These are phyloP conservation scores for Leptinotarsa rubiginosa DNA, from an alignment of 2,888 invertebrate genomes.

Conservation along the genomic window DNA sequence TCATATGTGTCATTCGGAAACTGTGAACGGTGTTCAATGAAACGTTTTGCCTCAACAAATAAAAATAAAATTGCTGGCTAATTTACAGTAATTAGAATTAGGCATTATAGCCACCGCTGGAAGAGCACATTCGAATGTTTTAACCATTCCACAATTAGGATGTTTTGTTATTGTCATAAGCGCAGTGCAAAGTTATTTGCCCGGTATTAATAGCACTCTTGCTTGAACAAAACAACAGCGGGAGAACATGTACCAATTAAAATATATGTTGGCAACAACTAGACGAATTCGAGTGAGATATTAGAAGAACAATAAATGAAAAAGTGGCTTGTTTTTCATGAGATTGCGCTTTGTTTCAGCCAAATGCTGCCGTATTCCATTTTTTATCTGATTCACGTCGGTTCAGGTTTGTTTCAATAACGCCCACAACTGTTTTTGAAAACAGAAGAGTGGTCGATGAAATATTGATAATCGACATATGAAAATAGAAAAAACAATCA, in stretches of 20 bases:
- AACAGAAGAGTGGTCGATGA: neutral
- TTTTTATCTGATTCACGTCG: neutral
- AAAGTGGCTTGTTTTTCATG: neutral
- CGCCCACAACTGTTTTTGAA: neutral
- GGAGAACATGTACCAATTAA: neutral
- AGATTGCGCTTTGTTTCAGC: neutral
- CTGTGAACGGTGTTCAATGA: no score
- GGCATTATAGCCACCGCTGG: slow-evolving; percentile 28
- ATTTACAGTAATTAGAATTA: neutral
- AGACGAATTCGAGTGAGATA: slow-evolving; percentile 4
- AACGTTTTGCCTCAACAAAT: neutral
- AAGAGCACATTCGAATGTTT: slow-evolving; percentile 29
- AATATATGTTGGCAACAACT: slow-evolving; percentile 15
- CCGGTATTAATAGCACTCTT: slow-evolving; percentile 14
- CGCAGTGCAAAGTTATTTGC: slow-evolving; percentile 26
- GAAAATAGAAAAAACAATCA: no score
- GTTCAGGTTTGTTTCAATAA: neutral
- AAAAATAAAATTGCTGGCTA: neutral
- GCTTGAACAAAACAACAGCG: slow-evolving; percentile 1
- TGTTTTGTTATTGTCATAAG: slow-evolving; percentile 28
- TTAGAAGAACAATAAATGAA: slow-evolving; percentile 9
- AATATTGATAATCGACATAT: no score
- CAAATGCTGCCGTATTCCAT: neutral
- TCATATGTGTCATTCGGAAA: no score
- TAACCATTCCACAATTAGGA: slow-evolving; percentile 32